These are phyloP conservation scores for Odontomyia ornata DNA, from an alignment of 2,888 invertebrate species.

Conservation along the genomic window DNA sequence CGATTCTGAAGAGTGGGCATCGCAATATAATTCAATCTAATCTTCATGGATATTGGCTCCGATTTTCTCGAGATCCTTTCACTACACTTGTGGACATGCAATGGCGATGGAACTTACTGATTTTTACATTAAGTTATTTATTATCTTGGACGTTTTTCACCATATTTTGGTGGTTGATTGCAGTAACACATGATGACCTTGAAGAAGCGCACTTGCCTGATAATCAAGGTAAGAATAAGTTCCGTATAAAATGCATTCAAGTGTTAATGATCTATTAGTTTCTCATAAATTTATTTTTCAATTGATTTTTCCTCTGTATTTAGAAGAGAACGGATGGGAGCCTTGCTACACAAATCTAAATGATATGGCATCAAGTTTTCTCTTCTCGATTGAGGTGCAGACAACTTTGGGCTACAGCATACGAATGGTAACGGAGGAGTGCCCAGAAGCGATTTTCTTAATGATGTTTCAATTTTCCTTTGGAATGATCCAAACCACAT, in stretches of 20 bases:
- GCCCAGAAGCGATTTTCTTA: constrained; percentile 91
- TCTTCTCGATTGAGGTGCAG: constrained; percentile 96
- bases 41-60: constrained; percentile 80
- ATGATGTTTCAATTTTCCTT: constrained; percentile 95
- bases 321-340: constrained; percentile 69
- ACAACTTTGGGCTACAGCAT: constrained; percentile 92
- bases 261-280: neutral
- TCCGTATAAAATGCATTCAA: neutral
- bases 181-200: constrained; percentile 88
- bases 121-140: constrained; percentile 85
- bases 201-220: constrained; percentile 70
- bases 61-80: constrained; percentile 81
- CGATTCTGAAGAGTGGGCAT: constrained; percentile 94
- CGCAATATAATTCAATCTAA: constrained; percentile 92
- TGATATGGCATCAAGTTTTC: constrained; percentile 90
- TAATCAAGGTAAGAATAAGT: constrained; percentile 61
- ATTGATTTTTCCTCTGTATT: neutral
- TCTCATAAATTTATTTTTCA: constrained; percentile 6
- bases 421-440: constrained; percentile 86
- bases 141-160: constrained; percentile 92
- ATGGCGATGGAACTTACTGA: constrained; percentile 92
- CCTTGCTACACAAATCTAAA: constrained; percentile 89
- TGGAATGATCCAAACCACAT: constrained; percentile 86
- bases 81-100: constrained; percentile 68
- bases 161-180: constrained; percentile 89